phyloP scores from a whole-genome alignment of 2,113 vertebrate genomes.

The Aegithalos caudatus region DNA sequence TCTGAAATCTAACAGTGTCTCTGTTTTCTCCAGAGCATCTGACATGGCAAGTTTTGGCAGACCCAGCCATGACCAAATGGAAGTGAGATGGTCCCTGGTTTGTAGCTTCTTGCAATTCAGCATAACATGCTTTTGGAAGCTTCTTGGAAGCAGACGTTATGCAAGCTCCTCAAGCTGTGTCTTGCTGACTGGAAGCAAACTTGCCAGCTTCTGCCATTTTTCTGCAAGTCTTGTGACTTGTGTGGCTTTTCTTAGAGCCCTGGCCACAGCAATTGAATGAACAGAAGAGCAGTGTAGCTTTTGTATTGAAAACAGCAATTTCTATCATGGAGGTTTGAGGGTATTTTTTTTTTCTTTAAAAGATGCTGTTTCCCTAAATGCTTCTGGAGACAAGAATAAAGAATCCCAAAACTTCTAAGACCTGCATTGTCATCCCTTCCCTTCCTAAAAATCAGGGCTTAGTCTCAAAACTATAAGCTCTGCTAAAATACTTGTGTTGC shows the following conservation, averaged over 20 bases:
- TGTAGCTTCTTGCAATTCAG: conserved; percentile 20
- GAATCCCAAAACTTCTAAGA: neutral
- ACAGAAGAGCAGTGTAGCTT: neutral
- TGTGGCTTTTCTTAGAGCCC: conserved; percentile 35
- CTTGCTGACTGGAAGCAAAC: conserved; percentile 36
- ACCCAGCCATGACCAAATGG: neutral
- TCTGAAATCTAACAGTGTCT: conserved; percentile 19
- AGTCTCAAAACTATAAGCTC: neutral
- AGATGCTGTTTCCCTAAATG: neutral
- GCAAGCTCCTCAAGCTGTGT: conserved; percentile 32
- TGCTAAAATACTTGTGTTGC: neutral
- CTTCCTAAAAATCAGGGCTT: neutral
- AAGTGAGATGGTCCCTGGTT: conserved; percentile 25
- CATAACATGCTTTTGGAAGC: neutral
- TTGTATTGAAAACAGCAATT: neutral
- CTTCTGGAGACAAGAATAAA: neutral
- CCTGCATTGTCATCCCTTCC: neutral
- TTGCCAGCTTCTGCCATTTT: conserved; percentile 49
- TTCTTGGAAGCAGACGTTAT: conserved; percentile 16
- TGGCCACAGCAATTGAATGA: neutral
- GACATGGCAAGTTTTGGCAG: conserved; percentile 19
- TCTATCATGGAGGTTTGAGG: neutral
- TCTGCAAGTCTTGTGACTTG: conserved; percentile 41
- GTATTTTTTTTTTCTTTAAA: neutral
- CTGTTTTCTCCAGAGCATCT: conserved; percentile 10